Percentiles rank a stretch among this genome's conserved stretches.
Evolutionary conservation across 1,140 invertebrate genomes (phyloP).

Genomic region (Heliconius melpomene): DNA sequence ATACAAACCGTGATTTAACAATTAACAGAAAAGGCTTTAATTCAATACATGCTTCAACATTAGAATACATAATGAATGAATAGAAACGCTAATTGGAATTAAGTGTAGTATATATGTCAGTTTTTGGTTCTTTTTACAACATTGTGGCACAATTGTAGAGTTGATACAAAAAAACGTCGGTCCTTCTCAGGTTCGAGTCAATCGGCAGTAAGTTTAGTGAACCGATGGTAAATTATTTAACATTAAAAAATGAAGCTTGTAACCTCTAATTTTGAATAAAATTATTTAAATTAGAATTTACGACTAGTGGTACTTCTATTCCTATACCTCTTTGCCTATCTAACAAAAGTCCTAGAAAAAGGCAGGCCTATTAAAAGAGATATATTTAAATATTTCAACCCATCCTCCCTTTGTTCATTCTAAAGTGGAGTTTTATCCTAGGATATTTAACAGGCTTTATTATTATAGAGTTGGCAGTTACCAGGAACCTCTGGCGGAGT

Average conservation of each 20-base stretch:
- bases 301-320: no score
- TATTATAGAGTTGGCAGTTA: conserved; percentile 11
- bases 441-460: conserved; percentile 13
- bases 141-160: background rate
- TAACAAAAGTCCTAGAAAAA: background rate
- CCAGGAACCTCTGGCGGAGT: conserved; percentile 10
- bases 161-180: background rate
- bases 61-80: background rate
- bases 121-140: background rate
- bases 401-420: background rate
- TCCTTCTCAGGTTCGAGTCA: no score
- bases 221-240: no score
- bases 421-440: conserved; percentile 11
- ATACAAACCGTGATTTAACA: background rate
- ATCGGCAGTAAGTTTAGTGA: no score
- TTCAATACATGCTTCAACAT: background rate
- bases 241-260: no score
- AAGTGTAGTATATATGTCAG: background rate
- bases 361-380: background rate
- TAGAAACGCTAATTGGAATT: background rate
- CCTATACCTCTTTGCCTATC: no score
- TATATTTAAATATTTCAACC: background rate
- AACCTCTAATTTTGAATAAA: no score
- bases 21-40: background rate
- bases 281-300: no score